phyloP scores from a whole-genome alignment of 1,140 invertebrate species.

The Globodera ellingtonae region DNA sequence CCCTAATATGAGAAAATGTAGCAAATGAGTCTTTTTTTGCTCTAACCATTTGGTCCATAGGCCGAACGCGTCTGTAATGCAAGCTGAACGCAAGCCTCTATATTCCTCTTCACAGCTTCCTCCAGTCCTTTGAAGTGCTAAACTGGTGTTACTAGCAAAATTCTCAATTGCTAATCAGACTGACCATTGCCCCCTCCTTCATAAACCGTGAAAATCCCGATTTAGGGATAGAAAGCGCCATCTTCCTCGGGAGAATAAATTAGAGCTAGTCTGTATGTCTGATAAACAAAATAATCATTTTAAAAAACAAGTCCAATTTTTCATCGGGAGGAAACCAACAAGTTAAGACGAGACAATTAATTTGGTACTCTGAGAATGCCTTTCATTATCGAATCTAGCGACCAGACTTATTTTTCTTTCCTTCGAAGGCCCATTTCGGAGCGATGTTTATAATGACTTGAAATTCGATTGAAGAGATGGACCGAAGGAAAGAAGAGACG shows the following conservation, averaged over 20 bases:
- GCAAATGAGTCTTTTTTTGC: constrained; percentile 34
- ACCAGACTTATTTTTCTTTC: too few species aligned
- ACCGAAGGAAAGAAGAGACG: not conserved
- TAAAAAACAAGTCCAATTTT: too few species aligned
- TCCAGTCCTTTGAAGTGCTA: constrained; percentile 93
- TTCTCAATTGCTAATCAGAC: not conserved
- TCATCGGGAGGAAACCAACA: too few species aligned
- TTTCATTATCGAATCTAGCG: too few species aligned
- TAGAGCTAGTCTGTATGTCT: too few species aligned
- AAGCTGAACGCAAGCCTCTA: constrained; percentile 92
- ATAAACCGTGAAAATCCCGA: constrained; percentile 63
- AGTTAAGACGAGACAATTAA: too few species aligned
- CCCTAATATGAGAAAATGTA: constrained; percentile 70
- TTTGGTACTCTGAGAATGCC: too few species aligned
- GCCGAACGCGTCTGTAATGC: constrained; percentile 86
- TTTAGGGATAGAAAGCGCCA: constrained; percentile 63
- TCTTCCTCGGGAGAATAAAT: constrained; percentile 1
- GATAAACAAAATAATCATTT: too few species aligned
- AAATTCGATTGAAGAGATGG: not conserved
- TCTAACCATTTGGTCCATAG: constrained; percentile 83
- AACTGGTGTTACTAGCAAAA: constrained; percentile 55
- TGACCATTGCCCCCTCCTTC: constrained; percentile 63
- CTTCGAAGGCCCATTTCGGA: too few species aligned
- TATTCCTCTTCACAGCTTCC: constrained; percentile 94
- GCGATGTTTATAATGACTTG: not conserved